Conservation (phyloP, 2,113 vertebrate species). For the Marcusenius ussheri region DNA sequence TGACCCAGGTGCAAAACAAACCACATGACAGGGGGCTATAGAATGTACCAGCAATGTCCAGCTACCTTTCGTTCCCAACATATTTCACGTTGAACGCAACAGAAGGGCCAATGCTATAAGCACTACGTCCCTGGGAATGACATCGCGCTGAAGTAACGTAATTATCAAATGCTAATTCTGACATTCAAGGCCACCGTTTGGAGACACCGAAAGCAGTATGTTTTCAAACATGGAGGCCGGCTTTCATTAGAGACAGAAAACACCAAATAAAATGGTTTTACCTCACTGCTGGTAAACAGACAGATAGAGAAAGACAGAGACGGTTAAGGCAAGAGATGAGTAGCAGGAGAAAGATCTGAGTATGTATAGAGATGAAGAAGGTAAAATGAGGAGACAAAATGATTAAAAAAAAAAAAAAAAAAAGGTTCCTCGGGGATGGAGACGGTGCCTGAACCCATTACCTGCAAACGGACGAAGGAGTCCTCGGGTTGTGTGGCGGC, state of each 20-base stretch:
- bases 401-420: constrained; percentile 16
- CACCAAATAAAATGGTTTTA: neutral
- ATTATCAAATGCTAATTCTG: neutral
- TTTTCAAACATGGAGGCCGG: neutral
- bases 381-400: constrained; percentile 23
- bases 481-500: constrained; percentile 14
- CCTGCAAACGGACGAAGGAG: constrained; percentile 46
- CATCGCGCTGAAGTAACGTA: constrained; percentile 22
- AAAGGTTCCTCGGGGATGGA: constrained; percentile 9
- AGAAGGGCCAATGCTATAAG: neutral
- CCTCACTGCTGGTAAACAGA: neutral
- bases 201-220: neutral
- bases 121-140: constrained; percentile 9
- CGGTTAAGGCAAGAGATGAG: constrained; percentile 16
- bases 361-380: neutral
- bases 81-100: neutral
- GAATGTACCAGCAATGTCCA: neutral
- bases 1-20: neutral
- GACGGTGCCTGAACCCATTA: constrained; percentile 36
- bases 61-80: constrained; percentile 12
- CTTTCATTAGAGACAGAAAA: neutral
- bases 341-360: neutral
- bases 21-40: neutral
- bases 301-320: neutral
- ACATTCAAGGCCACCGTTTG: neutral